These are phyloP conservation scores for Sebastes trivittatus DNA, from an alignment of 2,797 vertebrate genomes.

Conservation along the genomic window DNA sequence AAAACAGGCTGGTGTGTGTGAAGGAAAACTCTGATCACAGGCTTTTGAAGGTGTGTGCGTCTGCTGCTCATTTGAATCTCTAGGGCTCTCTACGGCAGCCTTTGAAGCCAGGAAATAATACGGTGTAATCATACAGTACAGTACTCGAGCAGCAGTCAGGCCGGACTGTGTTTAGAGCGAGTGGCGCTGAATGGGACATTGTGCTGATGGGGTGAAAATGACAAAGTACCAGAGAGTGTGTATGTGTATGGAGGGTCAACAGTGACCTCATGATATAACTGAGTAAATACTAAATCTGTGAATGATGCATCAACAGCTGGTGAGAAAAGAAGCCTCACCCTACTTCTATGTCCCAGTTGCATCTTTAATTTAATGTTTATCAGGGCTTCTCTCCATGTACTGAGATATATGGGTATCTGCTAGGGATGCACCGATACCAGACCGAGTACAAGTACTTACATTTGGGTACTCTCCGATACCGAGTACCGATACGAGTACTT, in stretches of 20 bases:
- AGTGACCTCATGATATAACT: background rate
- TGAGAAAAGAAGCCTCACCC: no score
- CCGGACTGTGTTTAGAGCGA: background rate
- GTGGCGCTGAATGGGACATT: background rate
- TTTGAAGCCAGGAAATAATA: constrained; percentile 20
- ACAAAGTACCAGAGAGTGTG: no score
- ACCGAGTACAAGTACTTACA: no score
- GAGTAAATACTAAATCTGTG: background rate
- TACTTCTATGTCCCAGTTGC: no score
- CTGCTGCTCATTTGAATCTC: constrained; percentile 14
- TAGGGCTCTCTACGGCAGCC: constrained; percentile 15
- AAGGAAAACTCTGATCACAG: background rate
- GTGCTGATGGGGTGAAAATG: no score
- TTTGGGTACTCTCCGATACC: no score
- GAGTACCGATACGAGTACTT: no score
- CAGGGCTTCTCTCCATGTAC: background rate
- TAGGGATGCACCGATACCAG: no score
- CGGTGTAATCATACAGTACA: background rate
- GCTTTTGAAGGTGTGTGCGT: background rate
- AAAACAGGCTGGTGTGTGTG: background rate
- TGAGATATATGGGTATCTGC: background rate
- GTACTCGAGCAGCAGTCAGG: background rate
- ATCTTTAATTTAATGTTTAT: no score
- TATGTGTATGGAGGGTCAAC: background rate
- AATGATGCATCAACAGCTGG: background rate